A percentile compares a stretch with the other conserved stretches of the same genome.
These are phyloP conservation scores for Dipodomys stephensi DNA, from an alignment of 2,113 vertebrate species.

Conservation along the genomic window DNA sequence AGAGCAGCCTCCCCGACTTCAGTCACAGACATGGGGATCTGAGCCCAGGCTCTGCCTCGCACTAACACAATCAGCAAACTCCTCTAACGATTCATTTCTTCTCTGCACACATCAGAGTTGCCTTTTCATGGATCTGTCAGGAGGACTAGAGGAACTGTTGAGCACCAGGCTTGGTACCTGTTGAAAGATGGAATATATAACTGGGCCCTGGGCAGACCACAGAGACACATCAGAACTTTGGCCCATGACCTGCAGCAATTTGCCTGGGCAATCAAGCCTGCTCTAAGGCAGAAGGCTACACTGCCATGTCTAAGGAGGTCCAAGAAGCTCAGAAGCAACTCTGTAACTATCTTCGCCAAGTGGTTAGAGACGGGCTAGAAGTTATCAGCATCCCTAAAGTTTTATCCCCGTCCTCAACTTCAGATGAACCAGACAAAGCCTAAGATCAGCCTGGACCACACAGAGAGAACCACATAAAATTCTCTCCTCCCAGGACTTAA, in stretches of 20 bases:
- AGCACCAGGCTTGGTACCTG: neutral
- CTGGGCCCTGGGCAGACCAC: neutral
- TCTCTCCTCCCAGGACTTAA: fast-evolving
- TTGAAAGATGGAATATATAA: neutral
- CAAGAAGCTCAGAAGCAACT: neutral
- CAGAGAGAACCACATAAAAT: neutral
- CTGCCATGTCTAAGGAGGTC: neutral
- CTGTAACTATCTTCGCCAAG: neutral
- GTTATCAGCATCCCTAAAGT: neutral
- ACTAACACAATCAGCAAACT: neutral
- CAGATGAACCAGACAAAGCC: neutral
- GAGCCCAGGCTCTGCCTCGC: neutral
- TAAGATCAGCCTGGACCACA: neutral
- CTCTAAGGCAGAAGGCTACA: neutral
- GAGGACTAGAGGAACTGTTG: neutral
- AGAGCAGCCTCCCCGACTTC: too few species aligned
- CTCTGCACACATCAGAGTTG: neutral
- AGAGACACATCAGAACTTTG: neutral
- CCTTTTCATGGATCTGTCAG: neutral
- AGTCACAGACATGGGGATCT: neutral
- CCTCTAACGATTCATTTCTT: neutral
- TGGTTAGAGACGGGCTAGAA: neutral
- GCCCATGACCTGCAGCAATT: too few species aligned
- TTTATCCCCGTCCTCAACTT: neutral
- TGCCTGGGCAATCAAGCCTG: neutral